Evolutionary conservation across 53 echinoderm and acorn worm genomes (phyloP), one percentile per base, ranked within the genome.

Genomic region (Apostichopus leukothele): DNA sequence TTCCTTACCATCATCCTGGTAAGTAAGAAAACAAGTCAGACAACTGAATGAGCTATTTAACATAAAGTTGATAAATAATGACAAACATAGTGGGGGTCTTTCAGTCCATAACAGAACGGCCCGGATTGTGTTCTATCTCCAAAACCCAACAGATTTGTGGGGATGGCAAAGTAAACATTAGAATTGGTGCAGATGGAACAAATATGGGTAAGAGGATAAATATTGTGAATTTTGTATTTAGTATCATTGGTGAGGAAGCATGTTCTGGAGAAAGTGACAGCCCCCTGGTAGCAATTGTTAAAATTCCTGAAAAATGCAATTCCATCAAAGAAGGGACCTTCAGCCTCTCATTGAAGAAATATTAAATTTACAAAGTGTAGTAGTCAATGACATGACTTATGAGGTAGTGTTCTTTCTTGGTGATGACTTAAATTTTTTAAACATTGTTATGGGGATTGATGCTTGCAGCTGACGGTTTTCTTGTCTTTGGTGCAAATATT

Each of bases 401-500:
- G 23, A 23, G 23, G 23, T 23, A 23, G 23, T 23, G 23, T 23
- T 23, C 23, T 23, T 23, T 23, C 23, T 23, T 23, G 23, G 23
- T 23, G 23, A 23, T 23, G 23, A 23, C 23, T 23, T 23, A 23
- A 23, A 23, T 23, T 23, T 23, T 23, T 23, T 23, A 23, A 23
- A 23, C 23, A 23, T 23, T 25, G 25, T 59, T 75, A 57, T 19
- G 51, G 88, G 88, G 21, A 77, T 88, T 23, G 88, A 88, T 61
- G 26, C 55, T 19, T 77, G 63, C 16, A 63, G 61, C 52, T 78
- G 78, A 51, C 63, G n/a, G 52, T 79, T 50, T 59, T 60, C 89
- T 5, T 89, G 89, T 21, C 78, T 89, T 13, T 79, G 78, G 51
- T 89, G 89, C 60, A 89, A 89, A 20, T 89, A 80, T 16, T 79